phyloP scores from a whole-genome alignment of 2,113 vertebrate species.

The Oreochromis spilurus region DNA sequence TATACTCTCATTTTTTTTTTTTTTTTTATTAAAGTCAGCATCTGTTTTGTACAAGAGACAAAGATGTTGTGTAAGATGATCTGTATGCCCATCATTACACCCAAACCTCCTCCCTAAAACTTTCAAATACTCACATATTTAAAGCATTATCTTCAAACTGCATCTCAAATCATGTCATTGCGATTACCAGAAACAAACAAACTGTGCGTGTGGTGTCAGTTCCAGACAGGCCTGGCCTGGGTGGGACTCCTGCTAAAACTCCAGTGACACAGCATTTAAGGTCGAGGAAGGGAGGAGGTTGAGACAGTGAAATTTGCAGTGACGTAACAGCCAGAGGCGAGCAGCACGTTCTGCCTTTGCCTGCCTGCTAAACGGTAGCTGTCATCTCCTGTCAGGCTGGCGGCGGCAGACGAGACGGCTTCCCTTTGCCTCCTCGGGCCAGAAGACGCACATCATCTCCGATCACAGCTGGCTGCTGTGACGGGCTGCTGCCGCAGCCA shows the following conservation, averaged over 20 bases:
- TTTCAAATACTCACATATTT: not conserved
- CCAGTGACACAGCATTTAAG: not conserved
- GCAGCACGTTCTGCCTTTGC: not conserved
- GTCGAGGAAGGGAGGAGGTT: not conserved
- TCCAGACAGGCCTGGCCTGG: not conserved
- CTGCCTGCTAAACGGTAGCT: conserved; percentile 41
- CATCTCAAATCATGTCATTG: not conserved
- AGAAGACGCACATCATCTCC: conserved; percentile 42
- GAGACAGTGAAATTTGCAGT: not conserved
- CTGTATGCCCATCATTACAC: not conserved
- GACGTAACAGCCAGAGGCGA: conserved; percentile 25
- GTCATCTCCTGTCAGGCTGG: conserved; percentile 40
- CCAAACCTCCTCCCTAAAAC: not conserved
- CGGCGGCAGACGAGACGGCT: conserved; percentile 17
- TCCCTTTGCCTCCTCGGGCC: conserved; percentile 19
- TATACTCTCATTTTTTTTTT: accelerated
- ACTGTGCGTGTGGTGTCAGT: not conserved
- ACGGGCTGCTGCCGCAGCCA: not conserved
- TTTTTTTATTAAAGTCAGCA: not conserved
- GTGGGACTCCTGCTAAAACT: not conserved
- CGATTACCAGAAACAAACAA: not conserved
- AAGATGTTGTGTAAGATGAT: not conserved
- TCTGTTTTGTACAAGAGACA: not conserved
- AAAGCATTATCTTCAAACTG: not conserved
- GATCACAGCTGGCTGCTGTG: conserved; percentile 34